Percentiles rank a stretch among this genome's conserved stretches.
phyloP scores from a whole-genome alignment of 2,888 invertebrate genomes.

The Gerris lacustris region DNA sequence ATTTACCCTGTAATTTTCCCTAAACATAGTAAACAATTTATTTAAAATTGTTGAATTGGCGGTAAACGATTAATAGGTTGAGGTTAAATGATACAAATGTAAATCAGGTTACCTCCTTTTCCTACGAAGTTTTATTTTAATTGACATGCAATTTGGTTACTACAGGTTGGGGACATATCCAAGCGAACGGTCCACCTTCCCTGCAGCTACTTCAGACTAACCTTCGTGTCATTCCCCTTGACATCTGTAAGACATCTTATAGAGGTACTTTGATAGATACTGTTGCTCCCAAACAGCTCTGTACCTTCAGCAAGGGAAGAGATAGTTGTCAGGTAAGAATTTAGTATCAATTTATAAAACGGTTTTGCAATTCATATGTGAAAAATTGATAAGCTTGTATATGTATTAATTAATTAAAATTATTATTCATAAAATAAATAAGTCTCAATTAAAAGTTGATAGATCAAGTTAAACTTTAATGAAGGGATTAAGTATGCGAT shows the following conservation, averaged over 20 bases:
- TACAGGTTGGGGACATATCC: slow-evolving; percentile 50
- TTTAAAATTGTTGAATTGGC: too few species aligned
- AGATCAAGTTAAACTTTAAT: too few species aligned
- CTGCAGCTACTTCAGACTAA: slow-evolving; percentile 42
- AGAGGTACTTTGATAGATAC: slow-evolving; percentile 18
- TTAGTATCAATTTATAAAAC: background rate
- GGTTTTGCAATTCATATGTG: too few species aligned
- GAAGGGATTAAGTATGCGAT: too few species aligned
- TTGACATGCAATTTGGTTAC: background rate
- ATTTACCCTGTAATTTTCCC: too few species aligned
- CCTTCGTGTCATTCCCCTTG: slow-evolving; percentile 41
- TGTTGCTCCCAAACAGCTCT: slow-evolving; percentile 35
- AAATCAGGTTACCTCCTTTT: background rate
- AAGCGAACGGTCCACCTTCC: slow-evolving; percentile 42
- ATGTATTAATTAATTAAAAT: too few species aligned
- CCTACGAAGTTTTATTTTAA: too few species aligned
- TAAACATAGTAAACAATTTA: too few species aligned
- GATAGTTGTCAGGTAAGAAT: slow-evolving; percentile 47
- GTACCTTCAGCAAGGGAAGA: slow-evolving; percentile 41
- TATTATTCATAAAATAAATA: too few species aligned
- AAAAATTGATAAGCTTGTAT: too few species aligned
- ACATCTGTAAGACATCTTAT: slow-evolving; percentile 36
- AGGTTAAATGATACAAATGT: background rate
- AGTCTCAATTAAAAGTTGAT: too few species aligned
- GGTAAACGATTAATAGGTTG: background rate